Conservation (phyloP, 2,888 invertebrate species). For the Ennomos erosarius region DNA sequence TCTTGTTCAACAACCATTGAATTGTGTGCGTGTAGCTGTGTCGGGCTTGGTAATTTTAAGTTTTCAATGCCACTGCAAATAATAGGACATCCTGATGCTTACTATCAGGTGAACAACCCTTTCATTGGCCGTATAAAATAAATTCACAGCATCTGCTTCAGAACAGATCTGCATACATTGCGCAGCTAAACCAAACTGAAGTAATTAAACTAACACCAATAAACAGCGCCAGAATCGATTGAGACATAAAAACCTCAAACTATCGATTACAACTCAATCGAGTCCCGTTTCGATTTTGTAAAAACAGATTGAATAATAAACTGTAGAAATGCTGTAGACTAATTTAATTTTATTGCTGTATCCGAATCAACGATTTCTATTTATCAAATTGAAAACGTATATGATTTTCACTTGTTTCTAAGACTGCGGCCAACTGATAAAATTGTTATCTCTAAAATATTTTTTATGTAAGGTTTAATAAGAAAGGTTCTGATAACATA, state of each 20-base stretch:
- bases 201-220: slow-evolving; percentile 28
- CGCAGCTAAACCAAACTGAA: slow-evolving; percentile 12
- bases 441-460: neutral
- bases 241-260: slow-evolving; percentile 58
- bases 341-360: slow-evolving; percentile 52
- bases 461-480: too few relatives aligned
- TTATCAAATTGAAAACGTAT: slow-evolving; percentile 6
- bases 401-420: slow-evolving; percentile 14
- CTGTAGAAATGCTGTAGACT: slow-evolving; percentile 33
- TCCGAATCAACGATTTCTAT: slow-evolving; percentile 17
- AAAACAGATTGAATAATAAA: slow-evolving; percentile 61
- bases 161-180: neutral
- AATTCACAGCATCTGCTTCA: too few relatives aligned
- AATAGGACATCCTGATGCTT: too few relatives aligned
- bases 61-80: too few relatives aligned
- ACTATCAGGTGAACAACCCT: too few relatives aligned
- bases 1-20: too few relatives aligned
- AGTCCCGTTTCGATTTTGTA: slow-evolving; percentile 50
- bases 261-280: slow-evolving; percentile 56
- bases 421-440: neutral
- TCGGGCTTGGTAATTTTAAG: too few relatives aligned
- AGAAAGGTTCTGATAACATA: too few relatives aligned
- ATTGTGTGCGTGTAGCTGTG: too few relatives aligned
- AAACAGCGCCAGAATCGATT: slow-evolving; percentile 49
- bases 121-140: too few relatives aligned